Evolutionary conservation across 2,888 invertebrate genomes (phyloP), one percentile per base, ranked within the genome.

Genomic region (Aphidius colemani): DNA sequence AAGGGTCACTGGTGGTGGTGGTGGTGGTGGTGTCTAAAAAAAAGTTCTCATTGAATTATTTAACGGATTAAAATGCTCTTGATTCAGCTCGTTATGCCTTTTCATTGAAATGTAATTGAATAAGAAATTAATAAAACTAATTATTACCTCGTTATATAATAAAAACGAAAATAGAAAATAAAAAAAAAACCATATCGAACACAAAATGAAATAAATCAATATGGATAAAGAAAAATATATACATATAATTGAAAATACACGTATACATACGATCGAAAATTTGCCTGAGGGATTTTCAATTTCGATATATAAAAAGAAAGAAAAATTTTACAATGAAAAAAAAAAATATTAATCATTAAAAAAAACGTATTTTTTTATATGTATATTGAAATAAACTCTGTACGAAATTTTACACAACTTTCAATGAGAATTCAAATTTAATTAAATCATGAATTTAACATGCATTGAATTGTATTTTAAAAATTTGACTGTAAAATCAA

Each of bases 41-140:
- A 48, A 48, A 11, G 13, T 7, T 44, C 49, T 7, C 45, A 62
- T 65, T 72, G 70, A 74, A 74, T 74, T 68, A 74, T 74, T 74
- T 71, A 72, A 44, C 66, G 63, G 58, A 62, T 69, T 57, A 66
- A 67, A 68, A 69, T 65, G 59, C 63, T 67, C 63, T 58, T 63
- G 59, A 66, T 66, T 9, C 9, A 55, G 13, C 55, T 13, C 48
- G 41, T 59, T 45, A 44, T 39, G n/a, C 40, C 11, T 48, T 64
- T 66, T 67, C 64, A 69, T 71, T 67, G 66, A 67, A 57, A 67
- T 67, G 59, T 72, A 70, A 71, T 74, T 68, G 68, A 72, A 73
- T 74, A 69, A 68, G 65, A 64, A 72, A 71, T 71, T 69, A 71
- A 74, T 70, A 60, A 63, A 66, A 56, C 58, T 68, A 70, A 70